Base-by-base conservation (phyloP, 1,140 invertebrate species). In the Medauroidea extradentata region DNA sequence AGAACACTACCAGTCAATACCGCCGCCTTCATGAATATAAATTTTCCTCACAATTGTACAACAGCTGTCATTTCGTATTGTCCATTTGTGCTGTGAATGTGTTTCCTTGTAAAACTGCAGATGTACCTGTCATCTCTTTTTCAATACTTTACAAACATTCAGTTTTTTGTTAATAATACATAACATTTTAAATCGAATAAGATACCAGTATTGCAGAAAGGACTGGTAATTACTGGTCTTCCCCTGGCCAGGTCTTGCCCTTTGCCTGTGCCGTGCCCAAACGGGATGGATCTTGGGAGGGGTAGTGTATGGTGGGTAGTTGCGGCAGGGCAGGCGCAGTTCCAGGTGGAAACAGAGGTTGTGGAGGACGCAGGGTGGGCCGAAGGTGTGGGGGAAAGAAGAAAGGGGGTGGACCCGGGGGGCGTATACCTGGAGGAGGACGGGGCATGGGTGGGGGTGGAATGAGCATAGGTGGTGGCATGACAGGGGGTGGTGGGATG, bases 241-340 rank as follows among this genome's bases (percentile, higher is more conserved):
- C 58, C 9, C 52, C 51, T 18, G 58, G 13, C 51, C 52, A 60
- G 54, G 42, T 42, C 24, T 60, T 61, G 18, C 42, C 24, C 39
- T 63, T 64, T 5, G 38, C 53, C 27, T 43, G 60, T n/a, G 83
- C 81, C 25, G 81, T 80, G 0, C 94, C 94, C 79, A 97, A 86
- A 58, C 94, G 82, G 18, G 87, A 86, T 7, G 94, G 94, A 82
- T 98, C 94, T 71, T 96, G 94, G 69, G 92, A 95, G 2, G 94
- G 94, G 81, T 98, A 98, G 74, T 96, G 93, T 42, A 96, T 86
- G 24, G 55, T 59, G 0, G 41, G 25, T 18, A 52, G 25, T 29
- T 54, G 38, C 18, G 61, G 48, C 8, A 60, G 14, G 25, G 67
- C 58, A 25, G 66, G 63, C 34, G 64, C 65, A 23, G 54, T 57